Conservation (phyloP, 1,140 invertebrate genomes). For the Drosophila lowei region DNA sequence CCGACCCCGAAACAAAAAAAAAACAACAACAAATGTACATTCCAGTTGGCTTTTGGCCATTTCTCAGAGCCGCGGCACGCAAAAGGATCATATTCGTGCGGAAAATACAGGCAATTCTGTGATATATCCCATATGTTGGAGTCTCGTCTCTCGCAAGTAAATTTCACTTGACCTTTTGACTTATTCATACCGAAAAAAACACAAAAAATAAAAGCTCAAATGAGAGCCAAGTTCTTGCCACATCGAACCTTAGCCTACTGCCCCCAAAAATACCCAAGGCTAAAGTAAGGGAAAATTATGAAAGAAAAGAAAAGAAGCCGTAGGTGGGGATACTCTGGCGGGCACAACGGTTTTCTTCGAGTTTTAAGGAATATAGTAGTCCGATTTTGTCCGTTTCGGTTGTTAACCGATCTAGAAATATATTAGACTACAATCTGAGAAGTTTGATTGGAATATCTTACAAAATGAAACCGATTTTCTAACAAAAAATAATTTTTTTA, state of each 20-base stretch:
- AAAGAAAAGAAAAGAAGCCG: too few relatives aligned
- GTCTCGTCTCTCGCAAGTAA: slow-evolving; percentile 9
- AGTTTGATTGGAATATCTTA: too few relatives aligned
- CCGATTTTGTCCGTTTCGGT: too few relatives aligned
- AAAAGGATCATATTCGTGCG: slow-evolving; percentile 35
- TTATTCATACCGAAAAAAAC: slow-evolving; percentile 21
- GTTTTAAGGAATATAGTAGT: too few relatives aligned
- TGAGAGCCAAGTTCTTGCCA: slow-evolving; percentile 1
- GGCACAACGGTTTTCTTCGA: too few relatives aligned
- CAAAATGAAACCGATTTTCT: too few relatives aligned
- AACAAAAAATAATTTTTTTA: too few relatives aligned
- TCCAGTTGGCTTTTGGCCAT: slow-evolving; percentile 31
- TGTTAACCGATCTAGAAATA: too few relatives aligned
- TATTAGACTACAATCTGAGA: too few relatives aligned
- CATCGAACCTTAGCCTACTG: slow-evolving; percentile 44
- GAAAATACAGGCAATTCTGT: slow-evolving; percentile 12
- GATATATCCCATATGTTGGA: background rate
- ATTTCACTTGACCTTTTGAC: slow-evolving; percentile 48
- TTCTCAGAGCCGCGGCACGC: slow-evolving; percentile 48
- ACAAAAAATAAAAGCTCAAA: slow-evolving; percentile 27
- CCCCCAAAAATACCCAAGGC: background rate
- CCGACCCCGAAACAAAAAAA: slow-evolving; percentile 48
- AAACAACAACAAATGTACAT: slow-evolving; percentile 13
- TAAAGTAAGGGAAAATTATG: too few relatives aligned
- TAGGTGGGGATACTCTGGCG: too few relatives aligned